A percentile compares a stretch with the other conserved stretches of the same genome.
Evolutionary conservation across 2,888 invertebrate genomes (phyloP).

Genomic region (Parnassius orleans): DNA sequence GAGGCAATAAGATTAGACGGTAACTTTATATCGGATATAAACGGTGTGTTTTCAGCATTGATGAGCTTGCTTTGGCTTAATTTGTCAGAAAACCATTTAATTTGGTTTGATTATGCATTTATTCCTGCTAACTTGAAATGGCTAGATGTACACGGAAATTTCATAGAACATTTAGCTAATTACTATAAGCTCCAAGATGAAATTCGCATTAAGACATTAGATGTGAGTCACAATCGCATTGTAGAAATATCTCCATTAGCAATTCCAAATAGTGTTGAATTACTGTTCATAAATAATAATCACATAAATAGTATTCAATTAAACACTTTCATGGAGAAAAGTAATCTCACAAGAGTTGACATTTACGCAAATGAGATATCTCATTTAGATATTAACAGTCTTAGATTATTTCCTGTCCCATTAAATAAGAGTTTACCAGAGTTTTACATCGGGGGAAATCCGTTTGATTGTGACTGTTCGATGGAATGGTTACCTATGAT

Average conservation of each 20-base stretch:
- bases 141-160: constrained; percentile 94
- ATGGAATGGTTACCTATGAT: constrained; percentile 97
- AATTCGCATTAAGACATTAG: constrained; percentile 90
- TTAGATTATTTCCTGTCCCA: constrained; percentile 88
- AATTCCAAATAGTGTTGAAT: constrained; percentile 92
- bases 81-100: constrained; percentile 93
- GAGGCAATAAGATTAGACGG: constrained; percentile 94
- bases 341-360: constrained; percentile 91
- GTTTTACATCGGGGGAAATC: constrained; percentile 95
- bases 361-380: constrained; percentile 94
- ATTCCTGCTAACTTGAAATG: constrained; percentile 93
- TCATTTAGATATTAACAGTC: constrained; percentile 90
- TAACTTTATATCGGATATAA: constrained; percentile 93
- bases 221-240: constrained; percentile 94
- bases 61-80: constrained; percentile 92
- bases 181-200: constrained; percentile 92
- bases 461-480: constrained; percentile 96
- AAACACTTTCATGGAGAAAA: constrained; percentile 92
- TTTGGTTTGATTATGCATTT: constrained; percentile 96
- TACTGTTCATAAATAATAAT: constrained; percentile 94
- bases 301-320: constrained; percentile 89
- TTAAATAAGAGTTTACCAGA: constrained; percentile 89
- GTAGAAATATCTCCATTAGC: constrained; percentile 89
- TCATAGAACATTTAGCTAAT: constrained; percentile 92
- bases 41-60: constrained; percentile 92